phyloP scores from a whole-genome alignment of 2,888 invertebrate genomes.

The Ethmia dodecea region DNA sequence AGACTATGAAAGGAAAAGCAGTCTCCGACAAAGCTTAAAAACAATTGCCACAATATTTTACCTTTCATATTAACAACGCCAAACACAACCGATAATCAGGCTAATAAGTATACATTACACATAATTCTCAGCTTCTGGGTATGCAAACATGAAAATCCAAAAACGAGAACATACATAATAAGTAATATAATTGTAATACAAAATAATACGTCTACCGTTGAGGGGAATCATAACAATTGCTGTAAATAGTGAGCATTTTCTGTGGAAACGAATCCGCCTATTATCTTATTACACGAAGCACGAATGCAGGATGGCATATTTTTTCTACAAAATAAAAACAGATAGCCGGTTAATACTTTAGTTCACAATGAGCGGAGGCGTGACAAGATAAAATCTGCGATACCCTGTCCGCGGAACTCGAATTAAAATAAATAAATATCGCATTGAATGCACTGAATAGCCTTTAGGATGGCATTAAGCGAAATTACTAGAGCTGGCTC shows the following conservation, averaged over 20 bases:
- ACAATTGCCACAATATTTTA: too few species aligned
- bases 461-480: constrained; percentile 62
- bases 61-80: too few species aligned
- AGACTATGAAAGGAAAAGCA: too few species aligned
- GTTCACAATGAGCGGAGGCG: constrained; percentile 61
- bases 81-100: too few species aligned
- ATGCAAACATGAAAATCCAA: too few species aligned
- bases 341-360: constrained; percentile 44
- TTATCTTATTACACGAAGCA: constrained; percentile 50
- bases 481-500: constrained; percentile 54
- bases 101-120: too few species aligned
- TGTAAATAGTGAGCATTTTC: constrained; percentile 25
- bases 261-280: constrained; percentile 28
- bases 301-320: constrained; percentile 35
- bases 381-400: constrained; percentile 71
- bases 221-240: too few species aligned
- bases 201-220: too few species aligned
- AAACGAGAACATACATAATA: too few species aligned
- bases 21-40: too few species aligned
- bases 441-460: constrained; percentile 64
- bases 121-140: too few species aligned
- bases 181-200: too few species aligned
- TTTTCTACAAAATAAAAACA: constrained; percentile 51
- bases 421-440: constrained; percentile 66
- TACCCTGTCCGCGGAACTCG: constrained; percentile 51